Conservation (phyloP, 2,888 invertebrate genomes). For the Clepsis dumicolana region DNA sequence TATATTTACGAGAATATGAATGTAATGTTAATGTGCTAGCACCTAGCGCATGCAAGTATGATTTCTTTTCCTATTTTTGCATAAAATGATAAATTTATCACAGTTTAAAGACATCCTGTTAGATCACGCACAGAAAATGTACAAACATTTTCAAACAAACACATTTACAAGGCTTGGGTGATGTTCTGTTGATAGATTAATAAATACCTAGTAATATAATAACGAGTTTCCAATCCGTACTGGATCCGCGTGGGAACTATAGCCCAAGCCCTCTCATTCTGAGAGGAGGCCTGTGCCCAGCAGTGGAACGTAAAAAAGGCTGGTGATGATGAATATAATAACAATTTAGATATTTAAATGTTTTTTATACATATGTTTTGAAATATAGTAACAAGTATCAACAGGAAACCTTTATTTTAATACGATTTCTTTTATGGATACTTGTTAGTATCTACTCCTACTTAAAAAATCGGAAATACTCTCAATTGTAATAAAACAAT, state of each 20-base stretch:
- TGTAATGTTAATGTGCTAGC: not conserved
- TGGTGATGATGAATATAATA: no score
- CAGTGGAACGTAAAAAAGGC: no score
- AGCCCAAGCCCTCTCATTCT: no score
- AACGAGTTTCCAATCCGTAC: no score
- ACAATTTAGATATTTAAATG: not conserved
- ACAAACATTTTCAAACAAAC: not conserved
- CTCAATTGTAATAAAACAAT: slow-evolving; percentile 25
- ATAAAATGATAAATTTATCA: not conserved
- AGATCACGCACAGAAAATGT: no score
- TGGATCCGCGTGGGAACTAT: no score
- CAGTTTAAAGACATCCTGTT: not conserved
- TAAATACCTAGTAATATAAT: no score
- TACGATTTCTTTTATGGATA: not conserved
- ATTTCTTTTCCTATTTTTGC: slow-evolving; percentile 2
- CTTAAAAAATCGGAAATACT: not conserved
- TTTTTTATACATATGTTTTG: not conserved
- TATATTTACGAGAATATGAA: not conserved
- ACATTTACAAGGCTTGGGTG: not conserved
- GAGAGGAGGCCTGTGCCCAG: no score
- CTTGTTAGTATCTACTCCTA: not conserved
- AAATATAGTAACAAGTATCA: not conserved
- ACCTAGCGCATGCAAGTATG: not conserved
- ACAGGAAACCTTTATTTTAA: not conserved
- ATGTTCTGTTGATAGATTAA: not conserved